Base-by-base conservation (phyloP, 2,888 invertebrate genomes). In the Salpingus planirostris region DNA sequence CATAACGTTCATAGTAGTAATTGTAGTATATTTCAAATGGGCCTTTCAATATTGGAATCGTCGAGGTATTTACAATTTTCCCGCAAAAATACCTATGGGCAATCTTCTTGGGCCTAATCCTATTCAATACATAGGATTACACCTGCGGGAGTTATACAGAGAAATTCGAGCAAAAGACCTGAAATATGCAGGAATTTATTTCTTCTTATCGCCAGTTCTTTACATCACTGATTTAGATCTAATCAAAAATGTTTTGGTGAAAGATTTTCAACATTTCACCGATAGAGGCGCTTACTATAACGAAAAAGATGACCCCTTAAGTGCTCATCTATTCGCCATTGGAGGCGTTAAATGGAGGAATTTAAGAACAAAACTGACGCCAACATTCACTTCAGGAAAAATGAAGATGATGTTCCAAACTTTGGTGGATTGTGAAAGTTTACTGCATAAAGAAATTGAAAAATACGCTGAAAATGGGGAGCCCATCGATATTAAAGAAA, bases 371-470 rank as follows among this genome's bases (percentile, higher is more conserved):
- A 61, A 65, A 29, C 33, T 67, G 13, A 61, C 65, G 1, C 62
- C 65, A 1, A 59, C 62, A 0, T 68, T 69, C 40, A 63, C 67
- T 1, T 57, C 64, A 0, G 66, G 65, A 12, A 67, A 67, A 47
- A 60, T 69, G 51, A 66, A 63, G 38, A 54, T 54, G 41, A 64
- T 67, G 64, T 60, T 61, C 33, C 43, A 46, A 5, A 50, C 54
- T 2, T 40, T 66, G 23, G 31, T 55, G 3, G 44, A 52, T 5
- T 58, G 58, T 34, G 49, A 50, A 2, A 30, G 53, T 8, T 40
- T 50, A 15, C 46, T 64, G 38, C 40, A 49, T 3, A 40, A 47
- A 2, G 46, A 49, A 14, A 32, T 62, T 15, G 33, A 47, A 4
- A 23, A 48, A 14, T 21, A 33, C 15, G 27, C 36, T 2, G 38